These are phyloP conservation scores for Phenganax marumi DNA, from an alignment of 92 coral and sea anemone genomes.

Conservation along the genomic window DNA sequence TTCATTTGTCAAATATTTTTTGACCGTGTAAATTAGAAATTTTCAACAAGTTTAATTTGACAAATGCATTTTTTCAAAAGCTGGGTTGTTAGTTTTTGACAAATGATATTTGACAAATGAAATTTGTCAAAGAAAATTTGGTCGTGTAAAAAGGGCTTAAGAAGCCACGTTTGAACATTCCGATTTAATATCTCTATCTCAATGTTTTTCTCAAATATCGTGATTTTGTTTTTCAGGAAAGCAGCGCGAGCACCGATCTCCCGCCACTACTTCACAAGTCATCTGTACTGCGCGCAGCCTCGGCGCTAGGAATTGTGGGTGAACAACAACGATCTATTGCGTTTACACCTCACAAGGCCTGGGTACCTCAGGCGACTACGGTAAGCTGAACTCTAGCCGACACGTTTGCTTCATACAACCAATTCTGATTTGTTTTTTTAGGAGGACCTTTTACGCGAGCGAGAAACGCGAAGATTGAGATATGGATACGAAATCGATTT, in stretches of 20 bases:
- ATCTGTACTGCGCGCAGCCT: constrained; percentile 97
- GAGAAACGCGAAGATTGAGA: constrained; percentile 78
- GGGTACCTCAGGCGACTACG: constrained; percentile 92
- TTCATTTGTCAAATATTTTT: too few species aligned
- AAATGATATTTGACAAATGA: too few species aligned
- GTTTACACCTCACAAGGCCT: constrained; percentile 90
- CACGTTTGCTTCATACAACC: background rate
- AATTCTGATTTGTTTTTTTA: constrained; percentile 6
- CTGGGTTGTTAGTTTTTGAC: too few species aligned
- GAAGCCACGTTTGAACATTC: background rate
- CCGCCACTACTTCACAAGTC: constrained; percentile 74
- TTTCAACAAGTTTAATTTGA: too few species aligned
- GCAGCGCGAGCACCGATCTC: constrained; percentile 41
- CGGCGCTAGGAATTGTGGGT: constrained; percentile 88
- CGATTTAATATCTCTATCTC: background rate
- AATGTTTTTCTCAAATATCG: background rate
- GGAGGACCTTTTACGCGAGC: constrained; percentile 82
- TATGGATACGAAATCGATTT: constrained; percentile 91
- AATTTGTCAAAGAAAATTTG: too few species aligned
- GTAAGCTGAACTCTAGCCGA: constrained; percentile 45
- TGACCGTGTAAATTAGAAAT: too few species aligned
- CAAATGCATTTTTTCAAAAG: too few species aligned
- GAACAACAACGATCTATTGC: constrained; percentile 84
- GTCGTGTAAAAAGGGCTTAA: too few species aligned
- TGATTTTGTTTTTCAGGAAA: constrained; percentile 36